These are phyloP conservation scores for Phocides pigmalion DNA, from an alignment of 1,140 invertebrate species.

Conservation along the genomic window DNA sequence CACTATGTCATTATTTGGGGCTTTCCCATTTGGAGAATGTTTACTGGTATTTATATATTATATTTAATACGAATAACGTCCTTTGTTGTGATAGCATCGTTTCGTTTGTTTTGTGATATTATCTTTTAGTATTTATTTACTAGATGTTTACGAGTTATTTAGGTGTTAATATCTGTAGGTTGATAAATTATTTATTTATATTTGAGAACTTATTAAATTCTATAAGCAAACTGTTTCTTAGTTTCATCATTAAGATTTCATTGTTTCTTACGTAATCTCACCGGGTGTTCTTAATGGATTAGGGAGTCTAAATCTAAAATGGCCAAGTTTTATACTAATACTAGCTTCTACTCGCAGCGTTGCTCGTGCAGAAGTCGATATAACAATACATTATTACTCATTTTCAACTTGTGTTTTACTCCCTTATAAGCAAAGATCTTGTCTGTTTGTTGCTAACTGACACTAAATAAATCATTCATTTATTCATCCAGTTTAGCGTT, in stretches of 20 bases:
- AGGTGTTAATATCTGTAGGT: neutral
- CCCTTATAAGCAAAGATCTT: too few species aligned
- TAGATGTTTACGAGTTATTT: neutral
- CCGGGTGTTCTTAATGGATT: neutral
- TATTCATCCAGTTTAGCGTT: too few species aligned
- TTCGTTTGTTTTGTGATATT: slow-evolving; percentile 3
- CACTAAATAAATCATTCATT: too few species aligned
- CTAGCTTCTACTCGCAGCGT: too few species aligned
- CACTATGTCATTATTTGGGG: slow-evolving; percentile 43
- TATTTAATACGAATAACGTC: slow-evolving; percentile 1
- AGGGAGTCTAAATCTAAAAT: too few species aligned
- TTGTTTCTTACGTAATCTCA: neutral
- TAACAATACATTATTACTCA: too few species aligned
- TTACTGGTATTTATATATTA: slow-evolving; percentile 16
- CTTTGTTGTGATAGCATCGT: slow-evolving; percentile 6
- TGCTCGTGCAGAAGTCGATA: too few species aligned
- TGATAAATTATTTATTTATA: neutral
- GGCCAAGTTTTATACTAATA: too few species aligned
- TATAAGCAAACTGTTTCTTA: neutral
- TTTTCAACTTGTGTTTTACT: too few species aligned
- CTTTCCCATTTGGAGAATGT: slow-evolving; percentile 33
- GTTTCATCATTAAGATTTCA: neutral
- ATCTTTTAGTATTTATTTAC: neutral
- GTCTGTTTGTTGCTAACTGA: too few species aligned
- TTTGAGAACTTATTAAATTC: neutral